Evolutionary conservation across 2,888 invertebrate species (phyloP).

Genomic region (Cephus pygmeus): DNA sequence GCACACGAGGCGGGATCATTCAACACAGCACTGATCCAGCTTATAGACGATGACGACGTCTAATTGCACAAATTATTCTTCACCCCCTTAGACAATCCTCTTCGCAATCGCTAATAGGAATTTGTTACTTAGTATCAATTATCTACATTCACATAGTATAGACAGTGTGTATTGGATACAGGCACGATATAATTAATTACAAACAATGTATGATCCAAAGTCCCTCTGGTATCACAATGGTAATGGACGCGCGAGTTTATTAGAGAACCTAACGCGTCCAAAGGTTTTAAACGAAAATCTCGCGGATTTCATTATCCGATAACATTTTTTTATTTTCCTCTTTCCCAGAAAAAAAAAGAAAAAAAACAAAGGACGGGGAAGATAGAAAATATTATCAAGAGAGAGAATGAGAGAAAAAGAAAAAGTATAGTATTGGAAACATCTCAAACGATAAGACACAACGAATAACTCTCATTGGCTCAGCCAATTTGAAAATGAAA

Average conservation of each 20-base stretch:
- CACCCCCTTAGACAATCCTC: slow-evolving; percentile 34
- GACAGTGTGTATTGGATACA: slow-evolving; percentile 61
- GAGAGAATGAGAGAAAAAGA: background rate
- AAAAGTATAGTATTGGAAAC: slow-evolving; percentile 13
- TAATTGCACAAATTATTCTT: slow-evolving; percentile 54
- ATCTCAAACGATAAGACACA: slow-evolving; percentile 41
- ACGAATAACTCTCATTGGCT: slow-evolving; percentile 49
- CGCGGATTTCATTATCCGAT: slow-evolving; percentile 20
- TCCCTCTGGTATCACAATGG: slow-evolving; percentile 59
- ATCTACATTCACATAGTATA: slow-evolving; percentile 53
- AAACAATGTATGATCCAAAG: slow-evolving; percentile 58
- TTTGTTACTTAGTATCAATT: slow-evolving; percentile 50
- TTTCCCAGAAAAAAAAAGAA: background rate
- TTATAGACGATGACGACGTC: slow-evolving; percentile 37
- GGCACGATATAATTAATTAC: slow-evolving; percentile 63
- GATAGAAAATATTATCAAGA: slow-evolving; percentile 8
- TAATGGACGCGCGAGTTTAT: slow-evolving; percentile 37
- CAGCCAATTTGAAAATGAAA: slow-evolving; percentile 44
- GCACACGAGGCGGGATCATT: slow-evolving; percentile 38
- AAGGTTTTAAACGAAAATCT: slow-evolving; percentile 16
- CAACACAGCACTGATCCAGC: slow-evolving; percentile 38
- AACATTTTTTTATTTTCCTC: slow-evolving; percentile 4
- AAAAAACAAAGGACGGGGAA: background rate
- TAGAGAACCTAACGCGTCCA: slow-evolving; percentile 22
- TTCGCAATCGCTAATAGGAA: slow-evolving; percentile 44